Conservation (phyloP, 2,113 vertebrate genomes). For the Amphiprion ocellaris region DNA sequence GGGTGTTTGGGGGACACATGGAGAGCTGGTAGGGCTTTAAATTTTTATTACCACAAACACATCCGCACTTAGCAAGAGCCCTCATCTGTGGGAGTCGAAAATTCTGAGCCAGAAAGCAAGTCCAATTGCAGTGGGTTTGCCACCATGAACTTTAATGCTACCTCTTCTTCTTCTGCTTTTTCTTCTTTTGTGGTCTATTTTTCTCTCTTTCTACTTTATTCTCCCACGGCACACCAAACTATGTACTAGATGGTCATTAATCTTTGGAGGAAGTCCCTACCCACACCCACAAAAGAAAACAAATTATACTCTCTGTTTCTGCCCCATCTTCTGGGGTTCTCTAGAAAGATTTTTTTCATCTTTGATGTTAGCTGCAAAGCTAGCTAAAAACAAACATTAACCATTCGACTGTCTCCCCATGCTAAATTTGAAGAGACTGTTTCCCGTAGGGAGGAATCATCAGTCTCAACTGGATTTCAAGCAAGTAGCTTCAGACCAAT, state of each 20-base stretch:
- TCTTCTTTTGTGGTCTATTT: slow-evolving; percentile 35
- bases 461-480: slow-evolving; percentile 49
- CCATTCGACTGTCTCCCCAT: slow-evolving; percentile 59
- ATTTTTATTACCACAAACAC: slow-evolving; percentile 76
- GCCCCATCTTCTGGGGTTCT: slow-evolving; percentile 39
- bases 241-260: slow-evolving; percentile 59
- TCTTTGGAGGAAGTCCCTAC: slow-evolving; percentile 41
- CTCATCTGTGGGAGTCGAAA: slow-evolving; percentile 75
- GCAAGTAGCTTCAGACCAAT: slow-evolving; percentile 53
- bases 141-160: slow-evolving; percentile 50
- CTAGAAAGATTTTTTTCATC: slow-evolving; percentile 87
- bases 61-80: slow-evolving; percentile 74
- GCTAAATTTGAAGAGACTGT: slow-evolving; percentile 30
- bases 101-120: slow-evolving; percentile 70
- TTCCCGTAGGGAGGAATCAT: slow-evolving; percentile 42
- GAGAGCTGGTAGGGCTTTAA: slow-evolving; percentile 42
- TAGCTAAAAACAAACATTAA: slow-evolving; percentile 85
- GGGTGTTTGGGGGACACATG: background rate
- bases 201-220: slow-evolving; percentile 67
- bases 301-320: slow-evolving; percentile 46
- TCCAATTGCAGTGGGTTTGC: slow-evolving; percentile 53
- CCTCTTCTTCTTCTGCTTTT: slow-evolving; percentile 47
- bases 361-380: slow-evolving; percentile 92
- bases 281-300: slow-evolving; percentile 37
- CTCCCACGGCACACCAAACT: slow-evolving; percentile 67